phyloP scores from a whole-genome alignment of 2,113 vertebrate genomes.

The Ctenomys sociabilis region DNA sequence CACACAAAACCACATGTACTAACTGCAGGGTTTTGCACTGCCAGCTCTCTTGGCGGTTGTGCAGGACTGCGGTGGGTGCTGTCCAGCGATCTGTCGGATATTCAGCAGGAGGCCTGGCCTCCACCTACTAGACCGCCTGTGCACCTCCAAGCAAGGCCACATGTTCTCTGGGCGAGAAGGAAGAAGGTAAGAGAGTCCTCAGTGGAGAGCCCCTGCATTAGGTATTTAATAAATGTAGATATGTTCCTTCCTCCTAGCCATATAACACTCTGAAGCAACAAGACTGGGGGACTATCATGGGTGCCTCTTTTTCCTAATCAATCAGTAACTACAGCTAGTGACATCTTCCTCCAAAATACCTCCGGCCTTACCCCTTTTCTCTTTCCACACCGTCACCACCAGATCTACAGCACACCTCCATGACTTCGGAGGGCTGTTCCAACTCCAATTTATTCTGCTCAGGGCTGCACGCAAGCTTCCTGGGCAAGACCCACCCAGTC shows the following conservation, averaged over 20 bases:
- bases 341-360: not conserved
- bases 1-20: accelerated
- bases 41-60: accelerated
- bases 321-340: not conserved
- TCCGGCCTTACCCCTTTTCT: not conserved
- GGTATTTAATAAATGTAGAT: not conserved
- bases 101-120: not conserved
- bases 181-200: not conserved
- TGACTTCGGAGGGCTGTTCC: accelerated
- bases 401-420: not conserved
- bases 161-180: not conserved
- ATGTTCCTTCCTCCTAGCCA: not conserved
- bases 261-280: not conserved
- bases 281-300: not conserved
- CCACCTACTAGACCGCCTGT: not conserved
- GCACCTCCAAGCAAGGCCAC: not conserved
- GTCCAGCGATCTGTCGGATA: not conserved
- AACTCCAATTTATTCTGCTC: not conserved
- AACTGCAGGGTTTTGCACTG: not conserved
- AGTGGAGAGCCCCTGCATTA: not conserved
- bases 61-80: accelerated
- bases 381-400: accelerated
- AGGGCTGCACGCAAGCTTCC: accelerated
- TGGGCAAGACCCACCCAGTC: not conserved
- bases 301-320: not conserved